Evolutionary conservation across 2,797 vertebrate species (phyloP).

Genomic region (Acanthurus lineatus): DNA sequence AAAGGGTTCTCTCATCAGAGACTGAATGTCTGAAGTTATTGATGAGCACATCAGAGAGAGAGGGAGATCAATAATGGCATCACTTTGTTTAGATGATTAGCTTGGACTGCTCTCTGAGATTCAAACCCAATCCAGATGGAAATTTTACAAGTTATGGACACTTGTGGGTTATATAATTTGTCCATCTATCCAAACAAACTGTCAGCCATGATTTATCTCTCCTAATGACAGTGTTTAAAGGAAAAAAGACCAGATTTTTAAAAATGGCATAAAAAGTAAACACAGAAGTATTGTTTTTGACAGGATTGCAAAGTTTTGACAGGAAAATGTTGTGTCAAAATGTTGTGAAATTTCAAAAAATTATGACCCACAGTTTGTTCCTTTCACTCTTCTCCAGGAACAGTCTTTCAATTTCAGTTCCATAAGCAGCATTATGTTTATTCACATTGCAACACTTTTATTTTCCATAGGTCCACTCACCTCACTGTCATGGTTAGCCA

Average conservation of each 20-base stretch:
- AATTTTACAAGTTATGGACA: constrained; percentile 1
- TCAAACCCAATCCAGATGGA: constrained; percentile 27
- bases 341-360: constrained; percentile 61
- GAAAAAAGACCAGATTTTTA: not conserved
- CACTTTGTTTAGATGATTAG: constrained; percentile 72
- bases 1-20: constrained; percentile 72
- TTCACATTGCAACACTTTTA: not conserved
- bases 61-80: constrained; percentile 67
- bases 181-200: constrained; percentile 54
- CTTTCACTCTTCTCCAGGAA: constrained; percentile 17
- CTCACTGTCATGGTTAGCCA: constrained; percentile 88
- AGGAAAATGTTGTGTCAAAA: constrained; percentile 31
- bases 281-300: not conserved
- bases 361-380: constrained; percentile 1
- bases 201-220: constrained; percentile 51
- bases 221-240: constrained; percentile 23
- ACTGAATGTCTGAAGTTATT: constrained; percentile 81
- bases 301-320: constrained; percentile 9
- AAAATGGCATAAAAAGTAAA: constrained; percentile 13
- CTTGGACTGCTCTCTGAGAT: constrained; percentile 29
- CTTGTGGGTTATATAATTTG: not conserved
- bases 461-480: constrained; percentile 79
- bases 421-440: constrained; percentile 18
- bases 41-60: constrained; percentile 74
- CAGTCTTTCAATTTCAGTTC: constrained; percentile 66